A percentile compares a stretch with the other conserved stretches of the same genome.
Conservation (phyloP, 2,888 invertebrate species). For the Argyresthia albistria region DNA sequence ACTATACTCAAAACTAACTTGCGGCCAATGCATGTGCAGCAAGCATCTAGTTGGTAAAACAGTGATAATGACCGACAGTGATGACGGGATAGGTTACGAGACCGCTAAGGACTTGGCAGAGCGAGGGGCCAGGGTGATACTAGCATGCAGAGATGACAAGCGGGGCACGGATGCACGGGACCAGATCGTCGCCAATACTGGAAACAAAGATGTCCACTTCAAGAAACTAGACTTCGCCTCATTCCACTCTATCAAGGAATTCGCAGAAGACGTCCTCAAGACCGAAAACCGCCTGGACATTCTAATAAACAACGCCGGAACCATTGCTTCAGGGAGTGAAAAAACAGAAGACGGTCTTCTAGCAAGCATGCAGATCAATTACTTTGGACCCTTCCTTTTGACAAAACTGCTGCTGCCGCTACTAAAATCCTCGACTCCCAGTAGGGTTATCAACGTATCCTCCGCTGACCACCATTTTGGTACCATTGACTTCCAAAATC, state of each 20-base stretch:
- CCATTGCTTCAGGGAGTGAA: slow-evolving; percentile 38
- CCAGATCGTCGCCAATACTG: slow-evolving; percentile 27
- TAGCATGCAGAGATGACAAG: slow-evolving; percentile 83
- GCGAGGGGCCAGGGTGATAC: slow-evolving; percentile 81
- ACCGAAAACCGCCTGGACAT: slow-evolving; percentile 69
- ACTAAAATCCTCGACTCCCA: slow-evolving; percentile 41
- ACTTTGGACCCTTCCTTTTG: slow-evolving; percentile 78
- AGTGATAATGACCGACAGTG: slow-evolving; percentile 87
- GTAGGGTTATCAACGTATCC: slow-evolving; percentile 48
- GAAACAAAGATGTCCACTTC: slow-evolving; percentile 38
- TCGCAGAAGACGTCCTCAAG: slow-evolving; percentile 69
- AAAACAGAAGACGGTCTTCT: slow-evolving; percentile 75
- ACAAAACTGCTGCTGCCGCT: slow-evolving; percentile 72
- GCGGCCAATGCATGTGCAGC: slow-evolving; percentile 34
- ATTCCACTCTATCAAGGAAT: slow-evolving; percentile 68
- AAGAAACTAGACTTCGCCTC: slow-evolving; percentile 63
- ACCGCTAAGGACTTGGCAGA: slow-evolving; percentile 80
- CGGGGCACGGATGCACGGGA: slow-evolving; percentile 71
- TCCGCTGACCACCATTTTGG: slow-evolving; percentile 31
- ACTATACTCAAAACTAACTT: slow-evolving; percentile 20
- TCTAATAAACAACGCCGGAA: slow-evolving; percentile 75
- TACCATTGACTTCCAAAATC: slow-evolving; percentile 30
- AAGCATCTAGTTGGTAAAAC: slow-evolving; percentile 82
- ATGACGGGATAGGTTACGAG: slow-evolving; percentile 85
- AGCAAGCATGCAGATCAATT: slow-evolving; percentile 67